Conservation (phyloP, 2,888 invertebrate genomes). For the Zygogramma bicolorata region DNA sequence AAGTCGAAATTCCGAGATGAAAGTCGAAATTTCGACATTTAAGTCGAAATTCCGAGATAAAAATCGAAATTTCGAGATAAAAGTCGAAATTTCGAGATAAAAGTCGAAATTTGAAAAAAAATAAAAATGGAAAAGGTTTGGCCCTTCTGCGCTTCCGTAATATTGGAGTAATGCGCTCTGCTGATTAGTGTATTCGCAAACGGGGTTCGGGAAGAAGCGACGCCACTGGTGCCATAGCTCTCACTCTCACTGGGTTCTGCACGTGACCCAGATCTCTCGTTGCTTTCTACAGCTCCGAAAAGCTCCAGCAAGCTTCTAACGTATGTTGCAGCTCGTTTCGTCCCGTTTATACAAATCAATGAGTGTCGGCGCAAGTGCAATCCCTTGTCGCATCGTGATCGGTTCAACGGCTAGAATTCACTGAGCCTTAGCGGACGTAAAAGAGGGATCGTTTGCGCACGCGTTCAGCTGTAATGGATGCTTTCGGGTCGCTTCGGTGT, state of each 20-base stretch:
- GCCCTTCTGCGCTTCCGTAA: too few relatives aligned
- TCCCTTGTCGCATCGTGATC: conserved; percentile 62
- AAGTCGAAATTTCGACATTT: too few relatives aligned
- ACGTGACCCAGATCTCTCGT: conserved; percentile 44
- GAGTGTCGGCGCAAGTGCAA: conserved; percentile 63
- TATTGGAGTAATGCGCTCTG: neutral
- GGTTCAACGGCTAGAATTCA: conserved; percentile 25
- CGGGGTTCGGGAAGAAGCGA: neutral
- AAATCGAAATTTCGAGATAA: too few relatives aligned
- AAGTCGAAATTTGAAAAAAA: too few relatives aligned
- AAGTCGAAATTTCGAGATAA: too few relatives aligned
- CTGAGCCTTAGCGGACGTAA: neutral
- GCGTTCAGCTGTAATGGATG: neutral
- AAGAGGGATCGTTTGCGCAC: neutral
- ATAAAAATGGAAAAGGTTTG: too few relatives aligned
- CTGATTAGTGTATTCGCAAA: neutral
- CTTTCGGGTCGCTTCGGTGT: neutral
- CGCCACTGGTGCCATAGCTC: conserved; percentile 36
- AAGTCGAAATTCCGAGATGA: too few relatives aligned
- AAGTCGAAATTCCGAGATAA: too few relatives aligned
- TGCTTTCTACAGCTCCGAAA: conserved; percentile 33
- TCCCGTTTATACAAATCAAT: conserved; percentile 63
- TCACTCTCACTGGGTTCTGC: conserved; percentile 43
- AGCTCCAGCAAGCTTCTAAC: conserved; percentile 39
- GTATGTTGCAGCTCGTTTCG: conserved; percentile 59